Percentiles rank a stretch among this genome's conserved stretches.
Conservation (phyloP, 1,140 invertebrate species). For the Psilanteris sp. region DNA sequence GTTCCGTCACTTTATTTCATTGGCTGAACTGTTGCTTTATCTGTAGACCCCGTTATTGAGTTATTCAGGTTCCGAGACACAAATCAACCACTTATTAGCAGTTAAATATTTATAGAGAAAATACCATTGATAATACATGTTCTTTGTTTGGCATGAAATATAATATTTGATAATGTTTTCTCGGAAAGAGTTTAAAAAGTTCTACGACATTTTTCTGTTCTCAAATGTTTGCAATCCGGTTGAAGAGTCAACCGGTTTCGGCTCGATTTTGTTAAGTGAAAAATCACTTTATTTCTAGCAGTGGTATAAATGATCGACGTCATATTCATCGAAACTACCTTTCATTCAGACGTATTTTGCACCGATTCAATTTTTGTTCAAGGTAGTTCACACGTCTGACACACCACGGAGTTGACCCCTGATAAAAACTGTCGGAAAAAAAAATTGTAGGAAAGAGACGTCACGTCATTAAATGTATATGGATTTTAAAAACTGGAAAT, state of each 20-base stretch:
- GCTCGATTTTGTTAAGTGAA: slow-evolving; percentile 38
- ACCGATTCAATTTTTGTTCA: slow-evolving; percentile 46
- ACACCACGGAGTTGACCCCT: slow-evolving; percentile 23
- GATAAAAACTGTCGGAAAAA: slow-evolving; percentile 16
- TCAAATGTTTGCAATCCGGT: slow-evolving; percentile 16
- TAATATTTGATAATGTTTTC: slow-evolving; percentile 34
- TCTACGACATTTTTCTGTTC: slow-evolving; percentile 11
- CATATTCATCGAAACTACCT: slow-evolving; percentile 29
- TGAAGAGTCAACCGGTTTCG: slow-evolving; percentile 35
- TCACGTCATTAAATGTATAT: slow-evolving; percentile 27
- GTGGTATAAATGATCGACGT: slow-evolving; percentile 30
- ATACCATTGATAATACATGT: slow-evolving; percentile 22
- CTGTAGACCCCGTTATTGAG: slow-evolving; percentile 8
- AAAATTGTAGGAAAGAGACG: slow-evolving; percentile 10
- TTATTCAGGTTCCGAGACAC: slow-evolving; percentile 2
- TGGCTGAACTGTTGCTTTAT: slow-evolving; percentile 9
- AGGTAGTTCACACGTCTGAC: slow-evolving; percentile 29
- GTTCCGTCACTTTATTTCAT: slow-evolving; percentile 28
- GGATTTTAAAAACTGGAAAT: slow-evolving; percentile 32
- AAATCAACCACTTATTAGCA: slow-evolving; percentile 19
- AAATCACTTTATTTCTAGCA: slow-evolving; percentile 30
- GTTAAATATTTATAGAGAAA: slow-evolving; percentile 35
- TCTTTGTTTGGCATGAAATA: slow-evolving; percentile 21
- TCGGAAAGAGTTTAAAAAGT: slow-evolving; percentile 22
- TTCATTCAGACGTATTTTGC: slow-evolving; percentile 34